Percentiles rank a stretch among this genome's conserved stretches.
Conservation (phyloP, 2,113 vertebrate genomes). For the Polypterus bichir region DNA sequence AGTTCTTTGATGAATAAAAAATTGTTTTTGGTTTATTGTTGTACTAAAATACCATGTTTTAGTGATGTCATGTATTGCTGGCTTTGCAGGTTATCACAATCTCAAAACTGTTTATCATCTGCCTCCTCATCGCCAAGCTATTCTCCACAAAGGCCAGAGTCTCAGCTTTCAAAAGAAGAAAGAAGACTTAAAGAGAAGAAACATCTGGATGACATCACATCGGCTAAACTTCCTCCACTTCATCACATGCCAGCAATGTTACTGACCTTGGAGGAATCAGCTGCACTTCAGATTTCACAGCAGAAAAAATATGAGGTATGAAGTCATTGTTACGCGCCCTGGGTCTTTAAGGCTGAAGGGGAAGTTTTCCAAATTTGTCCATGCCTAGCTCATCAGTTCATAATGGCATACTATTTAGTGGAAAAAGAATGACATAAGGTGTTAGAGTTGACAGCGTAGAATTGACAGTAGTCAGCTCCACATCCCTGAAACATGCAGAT, state of each 20-base stretch:
- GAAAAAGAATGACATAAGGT: too few relatives aligned
- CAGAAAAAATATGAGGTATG: slow-evolving; percentile 67
- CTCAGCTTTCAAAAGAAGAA: slow-evolving; percentile 45
- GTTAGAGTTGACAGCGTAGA: too few relatives aligned
- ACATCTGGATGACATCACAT: slow-evolving; percentile 80
- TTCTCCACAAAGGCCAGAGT: slow-evolving; percentile 28
- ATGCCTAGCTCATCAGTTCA: too few relatives aligned
- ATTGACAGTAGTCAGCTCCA: too few relatives aligned
- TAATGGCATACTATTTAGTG: too few relatives aligned
- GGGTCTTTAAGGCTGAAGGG: too few relatives aligned
- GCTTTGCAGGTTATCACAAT: slow-evolving; percentile 46
- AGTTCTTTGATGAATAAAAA: too few relatives aligned
- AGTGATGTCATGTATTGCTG: too few relatives aligned
- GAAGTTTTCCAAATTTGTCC: too few relatives aligned
- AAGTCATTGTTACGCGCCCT: not conserved
- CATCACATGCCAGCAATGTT: slow-evolving; percentile 62
- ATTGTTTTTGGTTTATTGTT: too few relatives aligned
- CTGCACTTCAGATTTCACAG: slow-evolving; percentile 61
- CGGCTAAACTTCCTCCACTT: slow-evolving; percentile 69
- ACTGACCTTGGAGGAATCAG: slow-evolving; percentile 68
- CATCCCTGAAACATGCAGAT: too few relatives aligned
- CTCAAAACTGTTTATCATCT: slow-evolving; percentile 28
- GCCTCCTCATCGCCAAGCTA: slow-evolving; percentile 41
- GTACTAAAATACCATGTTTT: too few relatives aligned
- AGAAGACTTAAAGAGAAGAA: slow-evolving; percentile 57